Conservation (phyloP, 1,140 invertebrate genomes). For the Brachystomella parvula region DNA sequence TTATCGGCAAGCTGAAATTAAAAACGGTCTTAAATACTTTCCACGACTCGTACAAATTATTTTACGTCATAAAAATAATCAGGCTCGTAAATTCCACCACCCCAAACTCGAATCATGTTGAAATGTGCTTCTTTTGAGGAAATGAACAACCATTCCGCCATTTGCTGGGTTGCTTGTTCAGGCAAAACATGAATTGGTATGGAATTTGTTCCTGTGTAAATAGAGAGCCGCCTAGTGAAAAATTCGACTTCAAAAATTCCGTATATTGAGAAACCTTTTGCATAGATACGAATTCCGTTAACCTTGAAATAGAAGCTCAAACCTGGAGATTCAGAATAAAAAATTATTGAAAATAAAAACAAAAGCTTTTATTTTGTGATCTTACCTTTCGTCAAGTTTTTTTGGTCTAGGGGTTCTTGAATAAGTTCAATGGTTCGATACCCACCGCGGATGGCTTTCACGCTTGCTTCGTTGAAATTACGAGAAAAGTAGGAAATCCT, state of each 20-base stretch:
- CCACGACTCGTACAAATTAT: neutral
- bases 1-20: constrained; percentile 55
- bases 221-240: neutral
- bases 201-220: constrained; percentile 59
- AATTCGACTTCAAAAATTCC: too few species aligned
- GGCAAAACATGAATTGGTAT: constrained; percentile 84
- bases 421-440: constrained; percentile 77
- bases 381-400: constrained; percentile 12
- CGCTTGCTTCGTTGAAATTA: constrained; percentile 40
- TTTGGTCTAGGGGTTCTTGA: constrained; percentile 54
- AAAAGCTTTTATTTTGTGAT: neutral
- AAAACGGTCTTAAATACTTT: neutral
- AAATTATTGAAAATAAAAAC: neutral
- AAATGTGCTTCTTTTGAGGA: constrained; percentile 73
- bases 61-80: constrained; percentile 23
- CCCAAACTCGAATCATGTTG: constrained; percentile 97
- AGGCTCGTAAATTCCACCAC: constrained; percentile 74
- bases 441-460: constrained; percentile 57
- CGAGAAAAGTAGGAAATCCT: constrained; percentile 47
- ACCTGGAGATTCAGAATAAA: constrained; percentile 47
- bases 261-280: constrained; percentile 67
- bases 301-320: constrained; percentile 79
- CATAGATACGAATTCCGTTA: constrained; percentile 82
- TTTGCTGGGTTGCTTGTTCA: constrained; percentile 54
- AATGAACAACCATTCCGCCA: constrained; percentile 53